phyloP scores from a whole-genome alignment of 2,888 invertebrate species.

The Acanthacorydalis orientalis region DNA sequence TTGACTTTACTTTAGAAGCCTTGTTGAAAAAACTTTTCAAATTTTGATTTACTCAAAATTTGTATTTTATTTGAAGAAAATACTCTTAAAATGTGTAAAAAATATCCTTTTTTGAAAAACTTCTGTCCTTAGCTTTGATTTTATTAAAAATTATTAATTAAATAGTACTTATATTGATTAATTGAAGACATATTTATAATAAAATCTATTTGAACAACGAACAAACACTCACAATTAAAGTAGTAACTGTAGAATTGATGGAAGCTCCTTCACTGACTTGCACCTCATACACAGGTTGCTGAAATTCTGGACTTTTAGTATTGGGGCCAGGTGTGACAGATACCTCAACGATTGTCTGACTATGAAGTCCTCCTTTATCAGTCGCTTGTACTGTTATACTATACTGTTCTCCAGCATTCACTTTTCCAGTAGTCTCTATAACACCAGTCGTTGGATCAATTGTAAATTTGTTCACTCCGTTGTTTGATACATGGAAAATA shows the following conservation, averaged over 20 bases:
- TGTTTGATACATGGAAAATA: constrained; percentile 82
- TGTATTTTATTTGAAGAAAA: too few species aligned
- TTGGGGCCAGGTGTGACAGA: constrained; percentile 70
- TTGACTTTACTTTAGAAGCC: too few species aligned
- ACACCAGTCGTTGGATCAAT: constrained; percentile 66
- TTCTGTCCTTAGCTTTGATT: too few species aligned
- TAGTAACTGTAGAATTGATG: constrained; percentile 69
- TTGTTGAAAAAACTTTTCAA: too few species aligned
- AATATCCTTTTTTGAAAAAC: too few species aligned
- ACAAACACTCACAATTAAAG: constrained; percentile 41
- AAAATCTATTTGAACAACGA: not conserved
- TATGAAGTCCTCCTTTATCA: constrained; percentile 62
- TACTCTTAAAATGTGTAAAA: too few species aligned
- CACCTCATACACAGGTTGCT: constrained; percentile 67
- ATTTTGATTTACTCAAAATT: too few species aligned
- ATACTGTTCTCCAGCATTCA: constrained; percentile 77
- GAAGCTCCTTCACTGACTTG: constrained; percentile 82
- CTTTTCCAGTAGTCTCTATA: constrained; percentile 55
- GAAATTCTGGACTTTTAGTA: constrained; percentile 65
- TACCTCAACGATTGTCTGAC: constrained; percentile 75
- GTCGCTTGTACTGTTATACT: constrained; percentile 74
- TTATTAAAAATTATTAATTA: too few species aligned
- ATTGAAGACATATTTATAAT: constrained; percentile 10
- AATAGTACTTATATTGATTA: not conserved
- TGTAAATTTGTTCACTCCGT: constrained; percentile 70